These are phyloP conservation scores for Lepidurus arcticus DNA, from an alignment of 1,140 invertebrate genomes.

Conservation along the genomic window DNA sequence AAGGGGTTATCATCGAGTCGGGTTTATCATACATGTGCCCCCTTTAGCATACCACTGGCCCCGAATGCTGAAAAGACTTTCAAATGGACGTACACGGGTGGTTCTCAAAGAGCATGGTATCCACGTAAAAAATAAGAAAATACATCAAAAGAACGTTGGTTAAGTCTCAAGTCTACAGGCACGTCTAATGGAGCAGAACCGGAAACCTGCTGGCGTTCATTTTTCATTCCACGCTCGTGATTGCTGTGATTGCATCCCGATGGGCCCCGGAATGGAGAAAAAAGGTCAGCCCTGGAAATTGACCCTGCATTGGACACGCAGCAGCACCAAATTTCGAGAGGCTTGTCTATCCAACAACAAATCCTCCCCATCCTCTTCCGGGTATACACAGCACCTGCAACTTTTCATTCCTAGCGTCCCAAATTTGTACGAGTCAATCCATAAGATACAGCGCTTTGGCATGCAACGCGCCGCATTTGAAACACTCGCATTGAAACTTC, in stretches of 20 bases:
- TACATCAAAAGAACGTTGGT: not conserved
- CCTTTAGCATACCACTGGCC: no score
- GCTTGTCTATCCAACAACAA: not conserved
- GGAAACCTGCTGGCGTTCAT: not conserved
- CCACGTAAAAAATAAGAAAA: no score
- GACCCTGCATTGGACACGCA: constrained; percentile 17
- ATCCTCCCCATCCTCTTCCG: not conserved
- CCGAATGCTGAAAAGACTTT: no score
- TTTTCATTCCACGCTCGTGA: constrained; percentile 12
- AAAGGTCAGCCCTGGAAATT: constrained; percentile 17
- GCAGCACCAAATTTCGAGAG: not conserved
- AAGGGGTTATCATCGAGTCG: no score
- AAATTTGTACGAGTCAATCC: not conserved
- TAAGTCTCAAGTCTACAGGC: not conserved
- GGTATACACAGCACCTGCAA: not conserved
- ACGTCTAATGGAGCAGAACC: not conserved
- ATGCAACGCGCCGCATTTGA: not conserved
- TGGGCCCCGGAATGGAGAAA: not conserved
- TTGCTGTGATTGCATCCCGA: constrained; percentile 21
- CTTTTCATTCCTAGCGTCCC: not conserved
- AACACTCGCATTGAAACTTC: not conserved
- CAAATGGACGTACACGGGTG: no score
- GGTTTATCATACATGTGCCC: no score
- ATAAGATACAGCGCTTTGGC: constrained; percentile 2
- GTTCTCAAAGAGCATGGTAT: no score